Base-by-base conservation (phyloP, 2,113 vertebrate species). In the Scalopus aquaticus region DNA sequence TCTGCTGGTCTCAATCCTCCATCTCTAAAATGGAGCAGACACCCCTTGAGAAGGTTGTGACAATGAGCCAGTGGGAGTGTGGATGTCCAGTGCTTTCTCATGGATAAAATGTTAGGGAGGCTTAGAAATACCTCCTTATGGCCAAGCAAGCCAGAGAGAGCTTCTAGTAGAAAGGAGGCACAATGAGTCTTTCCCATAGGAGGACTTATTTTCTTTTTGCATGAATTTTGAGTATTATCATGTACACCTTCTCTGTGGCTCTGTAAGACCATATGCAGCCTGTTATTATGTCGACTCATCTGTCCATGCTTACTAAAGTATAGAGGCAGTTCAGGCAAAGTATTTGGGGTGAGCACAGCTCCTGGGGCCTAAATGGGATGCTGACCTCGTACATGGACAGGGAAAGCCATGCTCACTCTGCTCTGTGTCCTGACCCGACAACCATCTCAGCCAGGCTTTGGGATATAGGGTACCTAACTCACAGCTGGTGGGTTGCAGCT, bases 391-490 rank as follows among this genome's bases (percentile, higher is more conserved):
- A 4, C 0, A 3, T 22, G 10, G 56, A 3, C 1, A 9, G 15
- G 28, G n/a, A 16, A 37, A 2, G 6, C 2, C 26, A 0, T 9
- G 26, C 51, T 28, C 0, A 2, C 46, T n/a, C 9, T 37, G 44
- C 26, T 44, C 30, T 30, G 11, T 20, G 20, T 12, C 1, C 64
- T 62, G 64, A 74, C 9, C 35, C 37, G 12, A 44, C 11, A 22
- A 28, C 44, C n/a, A 15, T 8, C 6, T 83, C 35, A 51, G 15
- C 24, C 22, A 9, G 60, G 3, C 26, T 49, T 51, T 32, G 37
- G 72, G n/a, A 1, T 0, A 17, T 0, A 3, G 7, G 2, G 11
- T 60, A 4, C 13, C 24, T 16, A 28, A 22, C n/a, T 5, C 0
- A 10, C 9, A 62, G 6, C 77, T 46, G 19, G 12, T 11, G 3